Evolutionary conservation across 37 sponge, comb jelly and placozoan species (phyloP).

Genomic region (Dysidea cf. avara): DNA sequence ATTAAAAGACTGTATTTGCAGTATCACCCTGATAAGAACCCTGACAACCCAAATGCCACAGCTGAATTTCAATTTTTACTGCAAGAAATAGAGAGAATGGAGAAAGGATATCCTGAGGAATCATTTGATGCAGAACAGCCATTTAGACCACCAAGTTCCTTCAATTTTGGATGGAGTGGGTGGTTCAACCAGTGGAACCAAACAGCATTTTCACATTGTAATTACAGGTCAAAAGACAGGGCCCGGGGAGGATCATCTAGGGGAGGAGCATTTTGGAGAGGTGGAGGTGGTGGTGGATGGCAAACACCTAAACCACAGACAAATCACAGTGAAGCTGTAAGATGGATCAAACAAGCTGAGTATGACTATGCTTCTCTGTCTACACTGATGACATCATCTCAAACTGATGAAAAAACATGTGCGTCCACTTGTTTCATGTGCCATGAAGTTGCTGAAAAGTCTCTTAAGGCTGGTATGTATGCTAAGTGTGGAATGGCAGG

Average conservation of each 20-base stretch:
- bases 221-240: no score
- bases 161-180: no score
- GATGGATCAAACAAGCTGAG: no score
- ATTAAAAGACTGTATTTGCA: conserved; percentile 39
- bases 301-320: neutral
- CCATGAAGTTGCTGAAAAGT: no score
- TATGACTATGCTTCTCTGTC: no score
- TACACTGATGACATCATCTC: neutral
- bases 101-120: no score
- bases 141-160: neutral
- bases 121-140: conserved; percentile 11
- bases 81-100: conserved; percentile 26
- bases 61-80: conserved; percentile 45
- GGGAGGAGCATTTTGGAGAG: no score
- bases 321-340: conserved; percentile 32
- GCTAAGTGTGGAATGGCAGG: conserved; percentile 60
- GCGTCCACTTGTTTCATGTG: conserved; percentile 39
- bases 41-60: conserved; percentile 41
- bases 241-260: no score
- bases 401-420: neutral
- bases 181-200: no score
- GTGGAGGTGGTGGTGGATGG: no score
- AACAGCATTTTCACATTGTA: no score
- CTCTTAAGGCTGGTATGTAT: no score
- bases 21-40: conserved; percentile 71